Conservation (phyloP, 92 coral and sea anemone species). For the Heliopora coerulea region DNA sequence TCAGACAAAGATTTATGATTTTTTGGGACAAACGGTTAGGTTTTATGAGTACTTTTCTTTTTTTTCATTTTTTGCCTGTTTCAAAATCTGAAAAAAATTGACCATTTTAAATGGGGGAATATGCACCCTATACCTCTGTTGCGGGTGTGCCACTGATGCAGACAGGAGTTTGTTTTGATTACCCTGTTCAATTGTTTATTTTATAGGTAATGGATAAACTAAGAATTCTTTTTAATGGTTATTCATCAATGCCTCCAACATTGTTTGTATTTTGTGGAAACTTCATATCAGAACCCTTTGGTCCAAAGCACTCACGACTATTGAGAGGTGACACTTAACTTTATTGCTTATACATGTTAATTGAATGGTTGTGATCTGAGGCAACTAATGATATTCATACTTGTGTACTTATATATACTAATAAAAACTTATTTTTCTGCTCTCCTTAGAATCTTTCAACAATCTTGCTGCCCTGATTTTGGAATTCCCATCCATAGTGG, state of each 20-base stretch:
- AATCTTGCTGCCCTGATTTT: conserved; percentile 76
- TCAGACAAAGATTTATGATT: too few species aligned
- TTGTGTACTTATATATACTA: not conserved
- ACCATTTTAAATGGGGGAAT: too few species aligned
- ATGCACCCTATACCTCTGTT: too few species aligned
- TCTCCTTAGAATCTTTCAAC: conserved; percentile 63
- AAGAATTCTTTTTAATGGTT: conserved; percentile 85
- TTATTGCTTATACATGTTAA: too few species aligned
- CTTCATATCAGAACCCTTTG: conserved; percentile 90
- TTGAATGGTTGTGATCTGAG: too few species aligned
- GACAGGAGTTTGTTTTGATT: too few species aligned
- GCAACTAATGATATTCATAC: too few species aligned
- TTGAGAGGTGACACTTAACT: conserved; percentile 21
- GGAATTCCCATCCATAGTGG: conserved; percentile 82
- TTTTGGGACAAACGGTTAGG: too few species aligned
- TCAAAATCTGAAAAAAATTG: too few species aligned
- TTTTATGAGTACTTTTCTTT: too few species aligned
- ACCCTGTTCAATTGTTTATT: not conserved
- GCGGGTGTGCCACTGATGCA: too few species aligned
- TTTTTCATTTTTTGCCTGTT: too few species aligned
- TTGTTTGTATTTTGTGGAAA: conserved; percentile 90
- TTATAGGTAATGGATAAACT: conserved; percentile 73
- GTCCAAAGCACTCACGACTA: conserved; percentile 68
- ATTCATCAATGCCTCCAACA: conserved; percentile 89
- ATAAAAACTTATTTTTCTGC: not conserved